Conservation (phyloP, 2,797 vertebrate species). For the Ceyx erithaca region DNA sequence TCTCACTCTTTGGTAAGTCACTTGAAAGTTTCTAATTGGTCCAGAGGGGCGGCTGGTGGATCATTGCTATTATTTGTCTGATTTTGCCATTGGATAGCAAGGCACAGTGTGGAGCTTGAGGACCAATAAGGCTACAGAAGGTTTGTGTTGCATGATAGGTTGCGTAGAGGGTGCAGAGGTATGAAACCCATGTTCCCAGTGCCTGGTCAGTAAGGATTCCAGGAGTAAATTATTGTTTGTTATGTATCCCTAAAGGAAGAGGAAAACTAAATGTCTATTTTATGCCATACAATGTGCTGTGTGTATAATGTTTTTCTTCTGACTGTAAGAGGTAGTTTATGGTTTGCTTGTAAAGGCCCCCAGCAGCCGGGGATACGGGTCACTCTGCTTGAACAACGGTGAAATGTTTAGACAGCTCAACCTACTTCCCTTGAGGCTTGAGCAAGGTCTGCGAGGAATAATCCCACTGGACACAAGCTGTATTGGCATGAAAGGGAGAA, state of each 20-base stretch:
- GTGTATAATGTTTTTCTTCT: neutral
- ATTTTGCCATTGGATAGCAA: conserved; percentile 47
- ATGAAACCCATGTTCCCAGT: rapidly evolving
- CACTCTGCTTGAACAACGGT: rapidly evolving
- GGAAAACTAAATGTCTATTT: neutral
- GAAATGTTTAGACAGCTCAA: neutral
- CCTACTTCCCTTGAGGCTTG: neutral
- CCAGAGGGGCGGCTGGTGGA: neutral
- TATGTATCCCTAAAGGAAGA: neutral
- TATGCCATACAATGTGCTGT: neutral
- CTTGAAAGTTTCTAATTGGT: conserved; percentile 44
- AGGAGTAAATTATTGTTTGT: neutral
- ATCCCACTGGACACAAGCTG: neutral
- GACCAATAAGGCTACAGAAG: conserved; percentile 21
- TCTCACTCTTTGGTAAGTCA: conserved; percentile 95
- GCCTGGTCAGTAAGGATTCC: rapidly evolving
- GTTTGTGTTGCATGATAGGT: neutral
- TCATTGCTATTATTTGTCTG: neutral
- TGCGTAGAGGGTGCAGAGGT: neutral
- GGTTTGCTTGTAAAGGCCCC: neutral
- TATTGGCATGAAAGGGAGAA: neutral
- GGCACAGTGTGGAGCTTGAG: neutral
- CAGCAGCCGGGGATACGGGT: neutral
- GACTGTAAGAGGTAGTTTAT: neutral
- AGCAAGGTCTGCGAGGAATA: neutral